phyloP scores from a whole-genome alignment of 1,140 invertebrate species.

The Zaprionus taronus region DNA sequence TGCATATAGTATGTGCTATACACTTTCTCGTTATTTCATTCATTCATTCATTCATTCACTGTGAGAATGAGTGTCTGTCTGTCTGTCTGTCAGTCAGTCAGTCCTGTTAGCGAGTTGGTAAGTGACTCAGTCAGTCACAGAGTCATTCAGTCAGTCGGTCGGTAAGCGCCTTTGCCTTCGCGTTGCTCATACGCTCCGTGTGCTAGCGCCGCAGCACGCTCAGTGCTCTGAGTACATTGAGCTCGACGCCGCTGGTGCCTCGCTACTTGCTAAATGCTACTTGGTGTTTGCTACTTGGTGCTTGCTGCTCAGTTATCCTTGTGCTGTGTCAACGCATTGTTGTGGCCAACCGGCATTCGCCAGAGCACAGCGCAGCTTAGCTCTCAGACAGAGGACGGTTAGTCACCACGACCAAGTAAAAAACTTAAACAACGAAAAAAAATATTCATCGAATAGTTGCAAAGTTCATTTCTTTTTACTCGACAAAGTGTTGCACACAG shows the following conservation, averaged over 20 bases:
- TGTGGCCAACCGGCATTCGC: slow-evolving; percentile 57
- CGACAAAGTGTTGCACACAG: slow-evolving; percentile 7
- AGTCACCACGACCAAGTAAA: slow-evolving; percentile 42
- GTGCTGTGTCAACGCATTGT: slow-evolving; percentile 76
- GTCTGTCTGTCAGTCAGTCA: slow-evolving; percentile 17
- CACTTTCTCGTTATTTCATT: slow-evolving; percentile 41
- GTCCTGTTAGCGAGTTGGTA: not conserved
- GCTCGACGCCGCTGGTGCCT: not conserved
- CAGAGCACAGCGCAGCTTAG: slow-evolving; percentile 6
- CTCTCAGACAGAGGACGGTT: slow-evolving; percentile 53
- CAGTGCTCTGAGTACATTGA: not conserved
- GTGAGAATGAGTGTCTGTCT: slow-evolving; percentile 37
- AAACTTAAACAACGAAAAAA: slow-evolving; percentile 32
- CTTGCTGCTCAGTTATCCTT: slow-evolving; percentile 70
- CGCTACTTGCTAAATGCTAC: slow-evolving; percentile 8
- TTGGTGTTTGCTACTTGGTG: not conserved
- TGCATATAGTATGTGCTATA: slow-evolving; percentile 42
- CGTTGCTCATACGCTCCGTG: slow-evolving; percentile 78
- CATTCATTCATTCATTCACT: slow-evolving; percentile 65
- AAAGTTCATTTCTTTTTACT: slow-evolving; percentile 7
- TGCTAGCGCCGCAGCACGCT: slow-evolving; percentile 28
- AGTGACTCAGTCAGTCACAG: slow-evolving; percentile 13
- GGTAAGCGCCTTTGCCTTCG: slow-evolving; percentile 55
- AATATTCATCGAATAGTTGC: slow-evolving; percentile 9
- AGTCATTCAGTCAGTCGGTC: slow-evolving; percentile 28